Evolutionary conservation across 2,797 vertebrate genomes (phyloP), one percentile per base, ranked within the genome.

Genomic region (Remorina albescens): DNA sequence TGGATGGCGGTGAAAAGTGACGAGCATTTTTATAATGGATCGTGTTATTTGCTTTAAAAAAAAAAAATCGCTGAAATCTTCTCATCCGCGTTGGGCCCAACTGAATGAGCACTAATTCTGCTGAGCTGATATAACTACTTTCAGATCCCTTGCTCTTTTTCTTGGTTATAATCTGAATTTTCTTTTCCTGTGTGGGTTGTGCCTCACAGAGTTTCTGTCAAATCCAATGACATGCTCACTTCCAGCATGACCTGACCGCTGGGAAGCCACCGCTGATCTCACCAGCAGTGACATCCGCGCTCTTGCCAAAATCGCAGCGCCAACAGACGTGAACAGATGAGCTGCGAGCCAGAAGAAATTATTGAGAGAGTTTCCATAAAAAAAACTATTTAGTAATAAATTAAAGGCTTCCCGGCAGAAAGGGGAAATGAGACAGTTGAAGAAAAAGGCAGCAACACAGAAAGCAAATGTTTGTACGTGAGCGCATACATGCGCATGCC

Each of bases 161-260:
- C 53, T 28, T 49, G n/a, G 42, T 60, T 65, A 49, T 76, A 69
- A 86, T 82, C 39, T 73, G 9, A 59, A 37, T 42, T 71, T 78
- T 65, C 62, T 32, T 30, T 34, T 75, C 67, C 47, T 75, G 71
- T 77, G 70, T 69, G 67, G 67, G 72, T 76, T 61, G 67, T 81
- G 75, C 71, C 74, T 85, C 76, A 71, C 74, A 76, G 74, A 78
- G 50, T 62, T 46, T 79, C 73, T 74, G 71, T 74, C 80, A 84
- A 69, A 81, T 80, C 84, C 69, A 76, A 80, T 82, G 84, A 85
- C 78, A 75, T 64, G 80, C 78, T 83, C 51, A 56, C 60, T 80
- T 85, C 51, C 50, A 77, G 80, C 59, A 62, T 74, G 56, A 74
- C 74, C 83, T 66, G 63, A 54, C 44, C 42, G 46, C 67, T 71